Conservation (phyloP, 2,113 vertebrate species). For the Odontophorus gujanensis region DNA sequence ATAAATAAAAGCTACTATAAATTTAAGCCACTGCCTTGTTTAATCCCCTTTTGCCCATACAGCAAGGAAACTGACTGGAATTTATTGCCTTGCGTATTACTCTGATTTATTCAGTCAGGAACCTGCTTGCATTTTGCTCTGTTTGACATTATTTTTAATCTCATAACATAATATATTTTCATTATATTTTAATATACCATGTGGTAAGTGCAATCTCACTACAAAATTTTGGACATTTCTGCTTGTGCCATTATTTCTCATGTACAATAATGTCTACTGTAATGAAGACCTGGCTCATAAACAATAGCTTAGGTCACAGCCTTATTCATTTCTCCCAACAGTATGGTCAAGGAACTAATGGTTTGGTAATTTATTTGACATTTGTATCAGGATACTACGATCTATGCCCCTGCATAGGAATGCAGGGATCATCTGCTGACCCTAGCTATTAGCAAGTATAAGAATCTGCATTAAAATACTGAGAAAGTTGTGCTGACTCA, state of each 20-base stretch:
- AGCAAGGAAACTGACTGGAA: constrained; percentile 72
- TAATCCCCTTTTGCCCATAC: constrained; percentile 75
- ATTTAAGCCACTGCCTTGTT: constrained; percentile 75
- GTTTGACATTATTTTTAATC: constrained; percentile 73
- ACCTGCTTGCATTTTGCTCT: constrained; percentile 70
- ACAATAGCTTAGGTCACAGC: constrained; percentile 33
- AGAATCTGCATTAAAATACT: not conserved
- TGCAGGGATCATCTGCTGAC: constrained; percentile 22
- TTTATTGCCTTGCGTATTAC: constrained; percentile 71
- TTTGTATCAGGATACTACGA: constrained; percentile 14
- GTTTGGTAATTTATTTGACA: constrained; percentile 51
- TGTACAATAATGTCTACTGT: constrained; percentile 20
- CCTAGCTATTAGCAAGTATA: not conserved
- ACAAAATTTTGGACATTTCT: constrained; percentile 45
- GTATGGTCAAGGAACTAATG: not conserved
- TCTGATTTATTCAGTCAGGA: constrained; percentile 76
- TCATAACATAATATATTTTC: constrained; percentile 67
- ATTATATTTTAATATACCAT: constrained; percentile 65
- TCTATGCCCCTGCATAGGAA: constrained; percentile 36
- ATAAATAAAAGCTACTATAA: constrained; percentile 75
- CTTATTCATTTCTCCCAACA: constrained; percentile 53
- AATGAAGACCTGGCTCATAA: constrained; percentile 57
- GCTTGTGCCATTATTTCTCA: constrained; percentile 29
- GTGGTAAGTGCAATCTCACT: constrained; percentile 28
- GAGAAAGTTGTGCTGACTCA: constrained; percentile 36